phyloP scores from a whole-genome alignment of 2,113 vertebrate species.

The Scytalopus superciliaris region DNA sequence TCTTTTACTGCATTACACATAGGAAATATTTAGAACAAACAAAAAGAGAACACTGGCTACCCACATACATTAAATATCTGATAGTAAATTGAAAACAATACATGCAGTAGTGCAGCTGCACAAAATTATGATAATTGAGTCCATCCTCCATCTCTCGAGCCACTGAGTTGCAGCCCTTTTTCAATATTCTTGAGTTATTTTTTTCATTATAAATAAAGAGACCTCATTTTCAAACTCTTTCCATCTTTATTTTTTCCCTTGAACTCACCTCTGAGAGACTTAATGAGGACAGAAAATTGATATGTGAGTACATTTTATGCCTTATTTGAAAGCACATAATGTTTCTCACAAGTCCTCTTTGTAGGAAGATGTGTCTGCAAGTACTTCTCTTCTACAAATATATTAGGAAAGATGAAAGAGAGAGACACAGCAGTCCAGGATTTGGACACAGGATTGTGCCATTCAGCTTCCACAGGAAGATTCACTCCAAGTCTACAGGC shows the following conservation, averaged over 20 bases:
- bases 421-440: background rate
- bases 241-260: background rate
- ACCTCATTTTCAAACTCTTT: conserved; percentile 12
- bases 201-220: background rate
- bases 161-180: background rate
- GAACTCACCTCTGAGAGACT: conserved; percentile 41
- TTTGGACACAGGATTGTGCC: background rate
- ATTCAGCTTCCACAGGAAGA: background rate
- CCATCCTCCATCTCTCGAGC: background rate
- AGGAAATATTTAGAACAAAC: conserved; percentile 20
- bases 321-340: conserved; percentile 22
- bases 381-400: background rate
- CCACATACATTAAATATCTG: background rate
- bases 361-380: background rate
- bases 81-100: conserved; percentile 5
- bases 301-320: background rate
- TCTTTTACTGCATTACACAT: background rate
- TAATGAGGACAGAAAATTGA: conserved; percentile 52
- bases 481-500: background rate
- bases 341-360: background rate
- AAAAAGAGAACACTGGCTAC: background rate
- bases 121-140: background rate
- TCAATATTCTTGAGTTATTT: background rate
- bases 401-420: background rate
- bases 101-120: background rate